Conservation (phyloP, 2,888 invertebrate species). For the Thereva unica region DNA sequence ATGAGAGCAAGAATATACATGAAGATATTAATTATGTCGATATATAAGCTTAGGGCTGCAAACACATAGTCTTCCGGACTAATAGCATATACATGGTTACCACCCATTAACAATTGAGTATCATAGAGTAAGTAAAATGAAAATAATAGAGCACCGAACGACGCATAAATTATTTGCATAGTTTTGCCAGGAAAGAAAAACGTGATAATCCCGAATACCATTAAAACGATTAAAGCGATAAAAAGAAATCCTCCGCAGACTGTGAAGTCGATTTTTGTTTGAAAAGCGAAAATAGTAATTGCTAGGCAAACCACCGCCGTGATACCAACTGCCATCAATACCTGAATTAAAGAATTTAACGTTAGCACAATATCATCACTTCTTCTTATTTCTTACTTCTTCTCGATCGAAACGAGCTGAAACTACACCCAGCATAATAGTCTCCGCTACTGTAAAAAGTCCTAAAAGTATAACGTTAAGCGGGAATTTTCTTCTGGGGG, state of each 20-base stretch:
- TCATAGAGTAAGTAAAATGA: conserved; percentile 34
- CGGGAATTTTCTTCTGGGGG: too few relatives aligned
- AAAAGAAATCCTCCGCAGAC: conserved; percentile 73
- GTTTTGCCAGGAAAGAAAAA: conserved; percentile 63
- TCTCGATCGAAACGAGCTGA: too few relatives aligned
- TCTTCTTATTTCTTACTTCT: too few relatives aligned
- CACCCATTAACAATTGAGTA: conserved; percentile 36
- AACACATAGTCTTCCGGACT: conserved; percentile 90
- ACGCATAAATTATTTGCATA: conserved; percentile 73
- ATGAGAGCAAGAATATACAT: conserved; percentile 69
- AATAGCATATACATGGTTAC: conserved; percentile 79
- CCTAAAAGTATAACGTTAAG: too few relatives aligned
- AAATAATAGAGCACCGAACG: conserved; percentile 66
- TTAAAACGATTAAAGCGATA: conserved; percentile 68
- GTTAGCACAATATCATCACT: too few relatives aligned
- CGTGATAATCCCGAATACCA: conserved; percentile 73
- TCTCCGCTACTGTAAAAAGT: too few relatives aligned
- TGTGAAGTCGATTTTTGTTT: conserved; percentile 83
- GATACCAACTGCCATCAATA: conserved; percentile 80
- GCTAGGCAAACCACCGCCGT: conserved; percentile 78
- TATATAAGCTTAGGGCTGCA: conserved; percentile 80
- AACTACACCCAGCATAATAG: too few relatives aligned
- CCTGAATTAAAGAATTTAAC: conserved; percentile 54
- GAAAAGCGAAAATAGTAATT: conserved; percentile 85
- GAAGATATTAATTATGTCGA: conserved; percentile 85